These are phyloP conservation scores for Chaetodon auriga DNA, from an alignment of 2,113 vertebrate species.

Conservation along the genomic window DNA sequence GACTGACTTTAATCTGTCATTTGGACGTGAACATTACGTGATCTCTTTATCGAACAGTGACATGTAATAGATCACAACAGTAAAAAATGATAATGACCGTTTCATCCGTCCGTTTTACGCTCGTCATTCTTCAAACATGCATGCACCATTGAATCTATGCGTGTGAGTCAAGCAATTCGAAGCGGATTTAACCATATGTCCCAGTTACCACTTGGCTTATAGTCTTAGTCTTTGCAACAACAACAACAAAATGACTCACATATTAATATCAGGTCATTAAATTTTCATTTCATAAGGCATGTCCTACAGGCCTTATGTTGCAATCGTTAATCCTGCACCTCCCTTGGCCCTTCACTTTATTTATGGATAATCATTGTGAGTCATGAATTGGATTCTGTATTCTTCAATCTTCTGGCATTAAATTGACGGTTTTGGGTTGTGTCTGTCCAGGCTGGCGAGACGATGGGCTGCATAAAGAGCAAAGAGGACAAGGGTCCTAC, in stretches of 20 bases:
- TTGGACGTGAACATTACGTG: background rate
- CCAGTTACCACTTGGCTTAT: constrained; percentile 70
- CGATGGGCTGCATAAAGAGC: constrained; percentile 97
- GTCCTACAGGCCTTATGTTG: constrained; percentile 36
- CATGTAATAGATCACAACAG: background rate
- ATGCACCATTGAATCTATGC: background rate
- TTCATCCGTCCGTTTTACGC: background rate
- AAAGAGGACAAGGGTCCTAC: constrained; percentile 93
- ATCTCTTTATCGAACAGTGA: background rate
- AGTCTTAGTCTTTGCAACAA: constrained; percentile 57
- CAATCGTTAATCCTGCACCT: constrained; percentile 26
- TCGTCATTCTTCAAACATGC: background rate
- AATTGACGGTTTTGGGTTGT: constrained; percentile 21
- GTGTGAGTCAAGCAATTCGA: constrained; percentile 31
- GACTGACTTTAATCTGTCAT: background rate
- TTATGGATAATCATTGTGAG: background rate
- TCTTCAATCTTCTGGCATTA: background rate
- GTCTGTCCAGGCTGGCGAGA: constrained; percentile 72
- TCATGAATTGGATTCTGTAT: background rate
- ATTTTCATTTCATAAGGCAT: constrained; percentile 52
- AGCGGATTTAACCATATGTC: constrained; percentile 73
- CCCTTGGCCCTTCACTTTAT: background rate
- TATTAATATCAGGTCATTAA: constrained; percentile 49
- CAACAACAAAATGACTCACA: constrained; percentile 62
- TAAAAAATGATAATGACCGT: background rate